These are phyloP conservation scores for Periophthalmus modestus DNA, from an alignment of 2,113 vertebrate genomes.

Conservation along the genomic window DNA sequence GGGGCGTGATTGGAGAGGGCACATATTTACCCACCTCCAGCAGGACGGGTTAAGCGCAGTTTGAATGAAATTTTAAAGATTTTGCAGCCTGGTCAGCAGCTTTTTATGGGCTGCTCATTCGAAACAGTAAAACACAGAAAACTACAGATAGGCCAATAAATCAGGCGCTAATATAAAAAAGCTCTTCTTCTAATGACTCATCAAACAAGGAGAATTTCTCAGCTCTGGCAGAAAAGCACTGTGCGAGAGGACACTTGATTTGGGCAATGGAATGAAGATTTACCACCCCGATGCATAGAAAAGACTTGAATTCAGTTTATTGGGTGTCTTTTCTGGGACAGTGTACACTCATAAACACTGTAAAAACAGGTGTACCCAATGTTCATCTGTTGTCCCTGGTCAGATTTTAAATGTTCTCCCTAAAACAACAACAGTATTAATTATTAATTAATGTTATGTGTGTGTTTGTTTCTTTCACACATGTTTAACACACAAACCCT, in stretches of 20 bases:
- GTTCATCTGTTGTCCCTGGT: background rate
- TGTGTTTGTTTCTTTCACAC: too few species aligned
- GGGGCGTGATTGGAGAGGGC: conserved; percentile 34
- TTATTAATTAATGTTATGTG: too few species aligned
- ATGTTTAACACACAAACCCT: too few species aligned
- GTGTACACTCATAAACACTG: background rate
- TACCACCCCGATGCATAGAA: background rate
- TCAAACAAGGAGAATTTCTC: conserved; percentile 36
- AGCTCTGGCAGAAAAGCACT: conserved; percentile 14
- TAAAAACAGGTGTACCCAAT: background rate
- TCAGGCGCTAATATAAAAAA: conserved; percentile 44
- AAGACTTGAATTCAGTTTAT: background rate
- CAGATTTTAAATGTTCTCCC: background rate
- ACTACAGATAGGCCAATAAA: conserved; percentile 43
- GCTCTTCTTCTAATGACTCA: conserved; percentile 51
- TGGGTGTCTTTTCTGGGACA: background rate
- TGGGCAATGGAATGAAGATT: background rate
- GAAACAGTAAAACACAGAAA: conserved; percentile 48
- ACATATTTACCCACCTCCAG: conserved; percentile 57
- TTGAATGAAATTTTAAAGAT: conserved; percentile 45
- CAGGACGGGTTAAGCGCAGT: conserved; percentile 33
- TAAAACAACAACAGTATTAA: background rate
- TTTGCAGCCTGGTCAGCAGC: conserved; percentile 40
- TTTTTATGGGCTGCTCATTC: conserved; percentile 50
- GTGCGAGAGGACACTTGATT: background rate